phyloP scores from a whole-genome alignment of 2,113 vertebrate species.

The Toxotes chatareus region DNA sequence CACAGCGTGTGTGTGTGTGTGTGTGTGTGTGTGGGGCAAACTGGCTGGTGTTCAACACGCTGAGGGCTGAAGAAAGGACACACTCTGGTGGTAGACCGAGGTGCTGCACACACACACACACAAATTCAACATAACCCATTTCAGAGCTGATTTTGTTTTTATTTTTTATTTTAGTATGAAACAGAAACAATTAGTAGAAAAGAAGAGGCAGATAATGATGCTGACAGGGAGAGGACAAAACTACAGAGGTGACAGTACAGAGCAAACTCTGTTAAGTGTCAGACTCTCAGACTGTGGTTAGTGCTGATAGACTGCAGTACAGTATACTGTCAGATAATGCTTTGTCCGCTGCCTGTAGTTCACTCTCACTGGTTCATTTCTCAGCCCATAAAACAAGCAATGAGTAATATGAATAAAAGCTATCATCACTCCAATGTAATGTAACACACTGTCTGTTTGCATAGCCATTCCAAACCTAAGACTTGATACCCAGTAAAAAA shows the following conservation, averaged over 20 bases:
- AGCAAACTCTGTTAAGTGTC: no score
- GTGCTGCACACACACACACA: conserved; percentile 17
- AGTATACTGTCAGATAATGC: neutral
- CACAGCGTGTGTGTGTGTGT: no score
- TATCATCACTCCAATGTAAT: neutral
- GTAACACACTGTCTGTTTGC: neutral
- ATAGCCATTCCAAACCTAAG: neutral
- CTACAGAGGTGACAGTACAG: neutral
- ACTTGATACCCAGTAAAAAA: no score
- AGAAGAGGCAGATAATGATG: neutral
- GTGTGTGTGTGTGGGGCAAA: no score
- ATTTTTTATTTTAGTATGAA: neutral
- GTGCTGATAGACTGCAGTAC: neutral
- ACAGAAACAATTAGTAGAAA: neutral
- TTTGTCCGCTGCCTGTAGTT: neutral
- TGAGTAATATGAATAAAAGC: no score
- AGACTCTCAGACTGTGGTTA: no score
- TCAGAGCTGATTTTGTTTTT: neutral
- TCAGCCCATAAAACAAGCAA: neutral
- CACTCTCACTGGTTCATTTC: neutral
- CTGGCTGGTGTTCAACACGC: neutral
- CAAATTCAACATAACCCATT: neutral
- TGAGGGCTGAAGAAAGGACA: neutral
- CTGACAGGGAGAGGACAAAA: neutral
- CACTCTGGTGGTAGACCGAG: conserved; percentile 25